phyloP scores from a whole-genome alignment of 2,888 invertebrate genomes.

The Alentia gelatinosa region DNA sequence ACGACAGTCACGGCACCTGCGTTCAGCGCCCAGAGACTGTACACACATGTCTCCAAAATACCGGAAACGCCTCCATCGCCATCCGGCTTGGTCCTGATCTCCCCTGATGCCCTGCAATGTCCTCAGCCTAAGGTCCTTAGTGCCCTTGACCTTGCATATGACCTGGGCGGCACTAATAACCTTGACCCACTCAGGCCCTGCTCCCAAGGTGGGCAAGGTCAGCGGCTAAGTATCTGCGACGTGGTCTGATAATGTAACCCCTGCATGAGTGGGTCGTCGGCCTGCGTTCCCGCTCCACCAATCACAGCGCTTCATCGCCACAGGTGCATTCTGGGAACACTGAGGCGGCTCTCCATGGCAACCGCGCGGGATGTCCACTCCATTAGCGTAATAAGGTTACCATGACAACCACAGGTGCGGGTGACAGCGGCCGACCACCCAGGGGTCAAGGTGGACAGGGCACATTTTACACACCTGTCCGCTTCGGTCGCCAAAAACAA shows the following conservation, averaged over 20 bases:
- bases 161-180: not conserved
- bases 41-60: no score
- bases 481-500: no score
- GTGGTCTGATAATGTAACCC: not conserved
- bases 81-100: not conserved
- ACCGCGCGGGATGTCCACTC: constrained; percentile 21
- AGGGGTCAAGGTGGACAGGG: no score
- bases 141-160: not conserved
- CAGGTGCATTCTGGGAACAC: constrained; percentile 1
- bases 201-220: constrained; percentile 4
- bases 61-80: not conserved
- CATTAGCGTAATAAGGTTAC: constrained; percentile 49
- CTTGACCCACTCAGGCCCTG: constrained; percentile 16
- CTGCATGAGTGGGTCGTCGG: not conserved
- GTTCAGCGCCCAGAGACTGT: no score
- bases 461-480: no score
- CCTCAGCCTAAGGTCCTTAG: not conserved
- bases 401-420: constrained; percentile 43
- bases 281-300: not conserved
- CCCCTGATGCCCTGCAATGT: not conserved
- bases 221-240: not conserved
- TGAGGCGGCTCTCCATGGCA: not conserved
- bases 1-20: no score
- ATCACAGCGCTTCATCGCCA: not conserved
- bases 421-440: constrained; percentile 1